Evolutionary conservation across 2,888 invertebrate genomes (phyloP), one percentile per base, ranked within the genome.

Genomic region (Phyto melanocephala): DNA sequence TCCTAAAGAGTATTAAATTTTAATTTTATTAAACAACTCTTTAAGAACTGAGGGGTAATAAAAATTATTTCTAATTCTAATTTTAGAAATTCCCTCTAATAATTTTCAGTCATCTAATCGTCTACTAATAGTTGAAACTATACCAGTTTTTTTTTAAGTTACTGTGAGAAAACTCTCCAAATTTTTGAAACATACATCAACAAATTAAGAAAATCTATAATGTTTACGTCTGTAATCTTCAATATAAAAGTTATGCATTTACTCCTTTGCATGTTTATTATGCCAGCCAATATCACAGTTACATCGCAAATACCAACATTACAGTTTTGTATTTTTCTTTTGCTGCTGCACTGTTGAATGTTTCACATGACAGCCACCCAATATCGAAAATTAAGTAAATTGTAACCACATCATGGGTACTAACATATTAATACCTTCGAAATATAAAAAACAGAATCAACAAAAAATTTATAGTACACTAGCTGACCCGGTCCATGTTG

Each of bases 331-430:
- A 10, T 28, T 28, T 28, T 77, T 35, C 33, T 58, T 20, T 35
- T 60, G 42, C 20, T 40, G 42, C 35, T 71, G 15, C 20, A 42
- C 62, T 50, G 52, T 62, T 52, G 60, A 58, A 67, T 79, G 60
- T 62, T 76, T 80, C 78, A 75, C 71, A 80, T 60, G 71, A 62
- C 82, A 79, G 71, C 60, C 70, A 72, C 56, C 72, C 77, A 74
- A 20, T 71, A 71, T 52, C 60, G 62, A 54, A 52, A 15, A 65
- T 63, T 42, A 54, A 63, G 35, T 20, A 22, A 68, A 68, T 17
- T 42, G 58, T 56, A 80, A 83, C 76, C 72, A 40, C 67, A 68
- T 68, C 47, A 80, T 80, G 56, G 65, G 35, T 68, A 76, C 80
- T 83, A 80, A 80, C 71, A 76, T 56, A 80, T 72, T 83, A 77